A percentile compares a stretch with the other conserved stretches of the same genome.
These are phyloP conservation scores for Rhodinocichla rosea DNA, from an alignment of 2,113 vertebrate species.

Conservation along the genomic window DNA sequence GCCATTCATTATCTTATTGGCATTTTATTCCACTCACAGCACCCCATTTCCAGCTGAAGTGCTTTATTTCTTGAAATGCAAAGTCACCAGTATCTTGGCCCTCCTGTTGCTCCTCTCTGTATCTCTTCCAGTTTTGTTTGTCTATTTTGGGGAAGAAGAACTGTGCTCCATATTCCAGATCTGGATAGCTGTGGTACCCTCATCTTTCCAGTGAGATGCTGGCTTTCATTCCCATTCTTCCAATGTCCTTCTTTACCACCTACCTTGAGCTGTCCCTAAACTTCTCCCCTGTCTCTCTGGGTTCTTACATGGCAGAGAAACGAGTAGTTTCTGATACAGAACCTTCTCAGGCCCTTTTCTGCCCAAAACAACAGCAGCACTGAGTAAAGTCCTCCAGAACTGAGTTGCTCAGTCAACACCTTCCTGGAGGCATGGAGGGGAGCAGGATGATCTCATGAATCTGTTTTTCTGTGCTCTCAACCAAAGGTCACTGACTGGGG, in stretches of 20 bases:
- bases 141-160: background rate
- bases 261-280: background rate
- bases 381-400: background rate
- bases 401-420: background rate
- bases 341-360: background rate
- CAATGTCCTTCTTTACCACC: background rate
- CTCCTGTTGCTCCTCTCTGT: background rate
- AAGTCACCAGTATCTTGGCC: background rate
- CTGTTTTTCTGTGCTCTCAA: background rate
- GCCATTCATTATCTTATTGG: background rate
- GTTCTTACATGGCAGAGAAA: background rate
- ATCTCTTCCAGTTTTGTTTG: background rate
- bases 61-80: background rate
- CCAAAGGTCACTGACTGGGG: accelerated
- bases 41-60: background rate
- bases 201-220: background rate
- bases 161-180: background rate
- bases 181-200: background rate
- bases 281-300: accelerated
- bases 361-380: background rate
- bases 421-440: background rate
- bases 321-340: background rate
- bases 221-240: background rate
- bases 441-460: background rate
- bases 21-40: background rate